phyloP scores from a whole-genome alignment of 1,140 invertebrate species.

The Aphis craccivora region DNA sequence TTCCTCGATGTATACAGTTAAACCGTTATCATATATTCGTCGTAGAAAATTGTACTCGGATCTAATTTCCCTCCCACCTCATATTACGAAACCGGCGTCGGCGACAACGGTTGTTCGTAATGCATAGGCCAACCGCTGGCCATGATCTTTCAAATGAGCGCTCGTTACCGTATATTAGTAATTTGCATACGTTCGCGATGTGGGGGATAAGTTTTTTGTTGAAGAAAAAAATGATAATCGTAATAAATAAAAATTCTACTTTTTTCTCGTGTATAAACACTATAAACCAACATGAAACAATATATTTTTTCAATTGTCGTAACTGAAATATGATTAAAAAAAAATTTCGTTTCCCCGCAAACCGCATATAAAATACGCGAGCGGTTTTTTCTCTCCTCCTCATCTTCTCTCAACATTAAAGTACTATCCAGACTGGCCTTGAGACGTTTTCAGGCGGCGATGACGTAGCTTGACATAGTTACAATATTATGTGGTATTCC shows the following conservation, averaged over 20 bases:
- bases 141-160: conserved; percentile 40
- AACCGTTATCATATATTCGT: neutral
- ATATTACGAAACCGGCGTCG: neutral
- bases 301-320: neutral
- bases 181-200: conserved; percentile 16
- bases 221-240: neutral
- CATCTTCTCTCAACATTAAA: neutral
- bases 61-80: neutral
- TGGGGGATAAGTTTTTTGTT: conserved; percentile 29
- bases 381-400: neutral
- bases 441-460: conserved; percentile 15
- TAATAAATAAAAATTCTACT: conserved; percentile 35
- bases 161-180: neutral
- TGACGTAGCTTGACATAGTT: conserved; percentile 34
- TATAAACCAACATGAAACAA: neutral
- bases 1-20: neutral
- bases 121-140: conserved; percentile 21
- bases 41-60: neutral
- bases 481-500: neutral
- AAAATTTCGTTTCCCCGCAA: neutral
- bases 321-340: neutral
- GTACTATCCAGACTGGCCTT: conserved; percentile 34
- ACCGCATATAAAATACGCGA: neutral
- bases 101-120: neutral
- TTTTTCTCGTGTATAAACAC: neutral